Percentiles rank a stretch among this genome's conserved stretches.
Evolutionary conservation across 2,797 vertebrate genomes (phyloP).

Genomic region (Cynodonichthys magdalenae): DNA sequence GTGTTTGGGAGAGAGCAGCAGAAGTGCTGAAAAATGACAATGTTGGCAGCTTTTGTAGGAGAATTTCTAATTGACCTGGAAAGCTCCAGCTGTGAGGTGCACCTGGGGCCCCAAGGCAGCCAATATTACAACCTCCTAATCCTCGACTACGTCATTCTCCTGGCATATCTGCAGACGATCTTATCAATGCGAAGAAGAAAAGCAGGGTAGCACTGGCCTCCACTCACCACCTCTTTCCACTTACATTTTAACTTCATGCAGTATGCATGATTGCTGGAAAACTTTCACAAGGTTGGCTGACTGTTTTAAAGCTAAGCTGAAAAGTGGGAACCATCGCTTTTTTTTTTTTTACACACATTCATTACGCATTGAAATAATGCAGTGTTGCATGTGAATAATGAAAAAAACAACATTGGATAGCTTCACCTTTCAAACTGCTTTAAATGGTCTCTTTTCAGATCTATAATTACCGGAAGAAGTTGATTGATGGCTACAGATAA

Average conservation of each 20-base stretch:
- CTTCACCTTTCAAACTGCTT: constrained; percentile 16
- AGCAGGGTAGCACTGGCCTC: constrained; percentile 44
- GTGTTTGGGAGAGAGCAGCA: constrained; percentile 16
- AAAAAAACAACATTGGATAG: constrained; percentile 6
- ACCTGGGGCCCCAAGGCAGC: constrained; percentile 48
- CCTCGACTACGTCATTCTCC: constrained; percentile 41
- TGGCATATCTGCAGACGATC: constrained; percentile 65
- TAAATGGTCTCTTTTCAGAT: constrained; percentile 23
- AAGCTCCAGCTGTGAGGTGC: constrained; percentile 50
- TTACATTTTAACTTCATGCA: constrained; percentile 32
- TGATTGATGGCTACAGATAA: constrained; percentile 38
- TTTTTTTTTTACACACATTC: not conserved
- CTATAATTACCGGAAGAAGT: constrained; percentile 22
- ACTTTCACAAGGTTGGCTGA: not conserved
- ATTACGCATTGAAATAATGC: constrained; percentile 3
- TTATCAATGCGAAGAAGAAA: constrained; percentile 47
- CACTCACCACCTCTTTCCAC: constrained; percentile 35
- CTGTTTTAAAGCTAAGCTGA: constrained; percentile 1
- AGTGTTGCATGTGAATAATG: constrained; percentile 9
- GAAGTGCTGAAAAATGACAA: constrained; percentile 21
- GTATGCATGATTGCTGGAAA: constrained; percentile 14
- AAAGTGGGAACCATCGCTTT: not conserved
- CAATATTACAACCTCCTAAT: constrained; percentile 50
- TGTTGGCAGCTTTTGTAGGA: constrained; percentile 38
- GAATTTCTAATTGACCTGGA: constrained; percentile 51